These are phyloP conservation scores for Linyphia triangularis DNA, from an alignment of 2,888 invertebrate genomes.

Conservation along the genomic window DNA sequence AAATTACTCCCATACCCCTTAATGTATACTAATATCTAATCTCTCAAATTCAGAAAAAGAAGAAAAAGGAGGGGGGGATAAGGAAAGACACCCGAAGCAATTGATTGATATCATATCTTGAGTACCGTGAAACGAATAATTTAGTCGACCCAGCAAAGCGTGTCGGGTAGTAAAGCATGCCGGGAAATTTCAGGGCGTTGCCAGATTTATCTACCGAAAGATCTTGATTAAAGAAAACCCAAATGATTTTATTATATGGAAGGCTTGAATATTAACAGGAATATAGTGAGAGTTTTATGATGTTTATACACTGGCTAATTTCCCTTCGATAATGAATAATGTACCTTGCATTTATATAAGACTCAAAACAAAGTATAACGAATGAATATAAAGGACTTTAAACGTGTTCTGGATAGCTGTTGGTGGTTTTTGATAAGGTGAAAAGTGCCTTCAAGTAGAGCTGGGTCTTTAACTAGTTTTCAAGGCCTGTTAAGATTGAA, in stretches of 20 bases:
- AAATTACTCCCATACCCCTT: constrained; percentile 4
- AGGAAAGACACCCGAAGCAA: constrained; percentile 25
- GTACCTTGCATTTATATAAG: constrained; percentile 7
- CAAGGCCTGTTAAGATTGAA: neutral
- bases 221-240: constrained; percentile 70
- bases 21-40: constrained; percentile 12
- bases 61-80: too few relatives aligned
- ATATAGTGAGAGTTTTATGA: constrained; percentile 51
- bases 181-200: constrained; percentile 72
- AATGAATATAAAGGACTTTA: constrained; percentile 63
- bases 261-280: constrained; percentile 30
- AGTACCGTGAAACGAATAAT: constrained; percentile 58
- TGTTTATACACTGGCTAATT: constrained; percentile 64
- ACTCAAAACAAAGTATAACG: constrained; percentile 34
- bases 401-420: neutral
- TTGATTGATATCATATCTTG: constrained; percentile 62
- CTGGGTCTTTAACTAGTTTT: neutral
- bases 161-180: constrained; percentile 35
- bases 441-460: neutral
- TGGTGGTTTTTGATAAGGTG: neutral
- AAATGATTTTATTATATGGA: constrained; percentile 71
- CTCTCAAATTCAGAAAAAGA: neutral
- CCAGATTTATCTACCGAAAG: constrained; percentile 65
- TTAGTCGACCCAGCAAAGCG: constrained; percentile 14
- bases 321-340: constrained; percentile 60